Evolutionary conservation across 2,797 vertebrate species (phyloP).

Genomic region (Brachymystax lenok): DNA sequence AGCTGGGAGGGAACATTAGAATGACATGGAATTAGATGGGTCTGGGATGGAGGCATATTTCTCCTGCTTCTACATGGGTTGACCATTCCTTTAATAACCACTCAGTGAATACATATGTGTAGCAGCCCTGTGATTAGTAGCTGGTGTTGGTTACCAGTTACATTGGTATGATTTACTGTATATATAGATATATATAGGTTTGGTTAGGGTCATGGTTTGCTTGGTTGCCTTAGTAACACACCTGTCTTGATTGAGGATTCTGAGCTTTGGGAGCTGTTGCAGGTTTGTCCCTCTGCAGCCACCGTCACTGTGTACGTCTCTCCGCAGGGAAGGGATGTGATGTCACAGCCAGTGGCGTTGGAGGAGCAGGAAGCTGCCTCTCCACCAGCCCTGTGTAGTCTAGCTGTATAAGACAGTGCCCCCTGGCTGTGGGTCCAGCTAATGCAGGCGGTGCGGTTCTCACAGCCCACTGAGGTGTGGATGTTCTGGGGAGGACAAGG

Average conservation of each 20-base stretch:
- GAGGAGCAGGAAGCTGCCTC: slow-evolving; percentile 19
- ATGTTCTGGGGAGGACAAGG: slow-evolving; percentile 31
- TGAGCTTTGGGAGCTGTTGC: slow-evolving; percentile 37
- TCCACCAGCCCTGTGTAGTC: slow-evolving; percentile 29
- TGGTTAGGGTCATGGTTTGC: not conserved
- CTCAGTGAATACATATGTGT: too few species aligned
- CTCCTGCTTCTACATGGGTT: not conserved
- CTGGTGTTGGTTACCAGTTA: not conserved
- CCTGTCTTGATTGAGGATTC: slow-evolving; percentile 37
- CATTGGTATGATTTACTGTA: not conserved
- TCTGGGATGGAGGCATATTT: not conserved
- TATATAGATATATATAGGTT: not conserved
- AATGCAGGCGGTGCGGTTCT: slow-evolving; percentile 24
- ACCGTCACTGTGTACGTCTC: slow-evolving; percentile 41
- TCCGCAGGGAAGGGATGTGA: slow-evolving; percentile 45
- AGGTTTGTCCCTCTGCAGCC: slow-evolving; percentile 31
- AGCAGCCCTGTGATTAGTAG: too few species aligned
- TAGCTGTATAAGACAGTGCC: slow-evolving; percentile 23
- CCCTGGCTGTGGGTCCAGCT: slow-evolving; percentile 29
- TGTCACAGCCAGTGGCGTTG: slow-evolving; percentile 24
- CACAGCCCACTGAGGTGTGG: slow-evolving; percentile 25
- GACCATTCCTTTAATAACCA: not conserved
- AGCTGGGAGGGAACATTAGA: not conserved
- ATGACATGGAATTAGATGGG: not conserved
- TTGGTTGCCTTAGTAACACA: slow-evolving; percentile 8